phyloP scores from a whole-genome alignment of 1,140 invertebrate genomes.

The Samia ricini region DNA sequence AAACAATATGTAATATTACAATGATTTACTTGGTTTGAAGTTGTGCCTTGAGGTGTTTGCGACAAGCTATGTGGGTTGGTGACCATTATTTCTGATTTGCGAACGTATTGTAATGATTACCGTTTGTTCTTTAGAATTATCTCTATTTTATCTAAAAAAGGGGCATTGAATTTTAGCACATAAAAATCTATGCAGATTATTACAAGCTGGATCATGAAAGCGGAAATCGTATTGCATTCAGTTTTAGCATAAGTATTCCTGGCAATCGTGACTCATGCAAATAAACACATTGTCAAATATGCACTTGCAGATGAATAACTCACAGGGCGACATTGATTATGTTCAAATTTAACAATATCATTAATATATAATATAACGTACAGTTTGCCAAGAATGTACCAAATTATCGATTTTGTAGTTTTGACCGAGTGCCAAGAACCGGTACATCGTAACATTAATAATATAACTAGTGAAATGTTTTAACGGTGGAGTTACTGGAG shows the following conservation, averaged over 20 bases:
- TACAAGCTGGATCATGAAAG: too few species aligned
- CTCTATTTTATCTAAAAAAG: too few species aligned
- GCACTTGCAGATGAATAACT: neutral
- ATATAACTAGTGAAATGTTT: neutral
- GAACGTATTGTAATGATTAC: too few species aligned
- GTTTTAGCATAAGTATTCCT: neutral
- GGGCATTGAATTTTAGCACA: too few species aligned
- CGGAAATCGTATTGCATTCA: too few species aligned
- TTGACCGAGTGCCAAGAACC: neutral
- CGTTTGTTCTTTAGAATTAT: too few species aligned
- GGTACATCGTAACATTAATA: neutral
- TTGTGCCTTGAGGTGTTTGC: too few species aligned
- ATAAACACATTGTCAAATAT: neutral
- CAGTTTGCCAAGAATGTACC: conserved; percentile 1
- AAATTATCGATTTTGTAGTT: neutral
- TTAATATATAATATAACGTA: neutral
- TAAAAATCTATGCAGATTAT: too few species aligned
- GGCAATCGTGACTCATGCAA: neutral
- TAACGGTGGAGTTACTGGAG: neutral
- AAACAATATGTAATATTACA: too few species aligned
- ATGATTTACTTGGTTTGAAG: too few species aligned
- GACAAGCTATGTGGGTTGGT: too few species aligned
- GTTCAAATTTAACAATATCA: neutral
- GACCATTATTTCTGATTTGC: too few species aligned
- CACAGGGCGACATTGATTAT: neutral